Conservation (phyloP, 2,888 invertebrate species). For the Drosophila bunnanda region DNA sequence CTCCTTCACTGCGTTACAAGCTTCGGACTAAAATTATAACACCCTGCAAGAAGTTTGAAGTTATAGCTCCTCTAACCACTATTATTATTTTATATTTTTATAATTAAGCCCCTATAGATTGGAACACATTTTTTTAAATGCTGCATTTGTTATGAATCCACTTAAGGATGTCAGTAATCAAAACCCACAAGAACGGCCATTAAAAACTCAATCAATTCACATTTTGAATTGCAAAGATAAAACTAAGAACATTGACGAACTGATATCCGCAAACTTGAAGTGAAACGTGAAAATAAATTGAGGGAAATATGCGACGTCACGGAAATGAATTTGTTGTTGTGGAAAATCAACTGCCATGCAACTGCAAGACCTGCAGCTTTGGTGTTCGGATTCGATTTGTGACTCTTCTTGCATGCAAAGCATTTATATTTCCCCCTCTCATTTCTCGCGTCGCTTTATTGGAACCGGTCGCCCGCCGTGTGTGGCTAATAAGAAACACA, state of each 20-base stretch:
- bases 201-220: slow-evolving; percentile 20
- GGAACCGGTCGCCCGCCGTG: slow-evolving; percentile 53
- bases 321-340: slow-evolving; percentile 47
- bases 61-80: no score
- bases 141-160: neutral
- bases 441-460: slow-evolving; percentile 17
- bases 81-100: neutral
- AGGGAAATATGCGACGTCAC: slow-evolving; percentile 61
- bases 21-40: no score
- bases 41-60: no score
- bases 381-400: slow-evolving; percentile 1
- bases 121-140: neutral
- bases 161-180: neutral
- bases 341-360: slow-evolving; percentile 32
- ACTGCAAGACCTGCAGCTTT: slow-evolving; percentile 27
- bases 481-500: slow-evolving; percentile 51
- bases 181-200: neutral
- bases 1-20: no score
- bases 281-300: slow-evolving; percentile 50
- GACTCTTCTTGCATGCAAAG: slow-evolving; percentile 25
- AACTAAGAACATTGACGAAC: slow-evolving; percentile 29
- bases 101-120: neutral
- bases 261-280: slow-evolving; percentile 61
- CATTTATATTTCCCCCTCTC: neutral
- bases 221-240: slow-evolving; percentile 6